A percentile compares a stretch with the other conserved stretches of the same genome.
These are phyloP conservation scores for Euzophera pinguis DNA, from an alignment of 2,888 invertebrate genomes.

Conservation along the genomic window DNA sequence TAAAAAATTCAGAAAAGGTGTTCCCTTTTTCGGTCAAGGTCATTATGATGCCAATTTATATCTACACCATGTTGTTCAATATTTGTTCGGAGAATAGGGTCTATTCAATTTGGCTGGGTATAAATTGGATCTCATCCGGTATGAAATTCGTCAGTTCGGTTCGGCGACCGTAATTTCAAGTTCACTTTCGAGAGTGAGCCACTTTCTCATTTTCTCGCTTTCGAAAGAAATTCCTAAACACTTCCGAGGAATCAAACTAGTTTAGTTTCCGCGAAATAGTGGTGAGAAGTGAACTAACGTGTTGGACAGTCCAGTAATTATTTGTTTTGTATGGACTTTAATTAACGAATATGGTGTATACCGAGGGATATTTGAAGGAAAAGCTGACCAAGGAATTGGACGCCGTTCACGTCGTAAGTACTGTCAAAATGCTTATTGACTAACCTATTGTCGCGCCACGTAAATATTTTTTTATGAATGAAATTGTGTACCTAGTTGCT, in stretches of 20 bases:
- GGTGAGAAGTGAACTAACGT: constrained; percentile 47
- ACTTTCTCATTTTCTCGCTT: constrained; percentile 67
- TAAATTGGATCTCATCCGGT: constrained; percentile 40
- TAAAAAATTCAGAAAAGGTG: neutral
- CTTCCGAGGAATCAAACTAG: constrained; percentile 27
- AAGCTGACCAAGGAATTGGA: constrained; percentile 84
- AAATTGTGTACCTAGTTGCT: constrained; percentile 29
- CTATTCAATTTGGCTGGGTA: constrained; percentile 33
- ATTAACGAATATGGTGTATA: constrained; percentile 81
- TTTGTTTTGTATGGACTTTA: constrained; percentile 48
- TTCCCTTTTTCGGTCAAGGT: constrained; percentile 22
- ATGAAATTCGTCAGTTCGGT: constrained; percentile 62
- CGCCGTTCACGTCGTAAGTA: constrained; percentile 86
- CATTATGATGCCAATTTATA: constrained; percentile 30
- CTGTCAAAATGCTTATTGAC: constrained; percentile 60
- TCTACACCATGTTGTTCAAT: constrained; percentile 17
- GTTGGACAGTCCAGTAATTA: constrained; percentile 30
- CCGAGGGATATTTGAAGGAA: constrained; percentile 82
- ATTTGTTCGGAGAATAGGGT: constrained; percentile 19
- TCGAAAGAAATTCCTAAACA: constrained; percentile 51
- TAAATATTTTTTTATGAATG: constrained; percentile 39
- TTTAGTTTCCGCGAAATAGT: constrained; percentile 33
- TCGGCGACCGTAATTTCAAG: constrained; percentile 58
- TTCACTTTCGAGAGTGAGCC: constrained; percentile 56
- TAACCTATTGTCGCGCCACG: constrained; percentile 49